Base-by-base conservation (phyloP, 2,113 vertebrate genomes). In the Pseudorasbora parva region DNA sequence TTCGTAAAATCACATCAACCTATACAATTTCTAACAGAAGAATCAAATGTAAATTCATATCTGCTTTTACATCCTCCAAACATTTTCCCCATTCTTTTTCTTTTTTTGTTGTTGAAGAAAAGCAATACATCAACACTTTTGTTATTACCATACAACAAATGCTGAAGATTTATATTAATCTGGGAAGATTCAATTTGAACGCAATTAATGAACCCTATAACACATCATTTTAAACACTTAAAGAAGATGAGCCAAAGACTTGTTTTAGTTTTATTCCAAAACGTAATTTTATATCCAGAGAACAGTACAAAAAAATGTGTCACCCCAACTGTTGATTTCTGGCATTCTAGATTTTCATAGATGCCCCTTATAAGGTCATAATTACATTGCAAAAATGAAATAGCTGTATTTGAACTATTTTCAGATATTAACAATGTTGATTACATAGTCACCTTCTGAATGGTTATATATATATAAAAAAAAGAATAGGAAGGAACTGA, bases 261-360 rank as follows among this genome's bases (percentile, higher is more conserved):
- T 6, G 8, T 21, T 78, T 60, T 33, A 10, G 12, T 80, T 86
- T 86, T 86, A 86, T 86, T 86, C 4, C n/a, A 78, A 82, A 72
- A 37, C 2, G 33, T 76, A 60, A 80, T 21, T 37, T 27, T 21
- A 27, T 27, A 77, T 66, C 62, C 81, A 37, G 27, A 27, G 60
- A 83, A 62, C 62, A 82, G 14, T 80, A 71, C 19, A 74, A 56
- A 75, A 68, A 23, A n/a, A n/a, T n/a, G 14, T 9, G 23, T 86
- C 49, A 51, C 10, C 7, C 45, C 33, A 77, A 83, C 60, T 37
- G 4, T 30, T 78, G 41, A 74, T 71, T 60, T 51, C 75, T 30
- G 81, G 57, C 10, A 10, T 73, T 68, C 49, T 66, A 43, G 78
- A 54, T 54, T 54, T 19, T 54, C 30, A 7, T 77, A 62, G 57